Base-by-base conservation (phyloP, 2,797 vertebrate species). In the Catostomus latipinnis region DNA sequence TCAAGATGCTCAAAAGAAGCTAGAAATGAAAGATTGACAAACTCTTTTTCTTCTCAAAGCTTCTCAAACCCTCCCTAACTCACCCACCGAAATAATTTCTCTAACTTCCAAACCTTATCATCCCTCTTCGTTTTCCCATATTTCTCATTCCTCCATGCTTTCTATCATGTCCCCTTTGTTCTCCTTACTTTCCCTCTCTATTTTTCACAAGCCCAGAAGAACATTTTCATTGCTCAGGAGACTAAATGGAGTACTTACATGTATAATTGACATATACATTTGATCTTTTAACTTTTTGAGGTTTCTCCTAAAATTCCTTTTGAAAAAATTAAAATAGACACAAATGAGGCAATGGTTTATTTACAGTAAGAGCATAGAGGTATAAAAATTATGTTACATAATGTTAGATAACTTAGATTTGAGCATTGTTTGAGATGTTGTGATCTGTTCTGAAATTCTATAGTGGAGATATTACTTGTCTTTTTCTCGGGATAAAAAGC, bases 41-140 rank as follows among this genome's bases (percentile, higher is more conserved):
- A 82, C 45, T 62, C 34, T 34, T 34, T 34, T 72, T 54, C 70
- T 80, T 58, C 57, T 61, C 53, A 48, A 8, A 34, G 61, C 61
- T 57, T 71, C 52, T 57, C 61, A 34, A 54, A 34, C 6, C 45
- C 61, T 57, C 46, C 22, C 46, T 46, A 79, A 43, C 54, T 18
- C 63, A 13, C 71, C 14, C 54, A 34, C 58, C 10, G 8, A 58
- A 74, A 73, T 73, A 53, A 43, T 18, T 67, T 74, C 53, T 67
- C 56, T 46, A 61, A 61, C 56, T 57, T 53, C 63, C 68, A 46
- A 46, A 16, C 81, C 74, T 63, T 84, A 81, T 84, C 54, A 9
- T 18, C 9, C 18, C 13, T 63, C 16, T 45, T 66, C 12, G 48
- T 58, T 78, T 60, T 18, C 50, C 43, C 11, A 34, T 46, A 11